These are phyloP conservation scores for Malurus leucopterus DNA, from an alignment of 2,797 vertebrate species.

Conservation along the genomic window DNA sequence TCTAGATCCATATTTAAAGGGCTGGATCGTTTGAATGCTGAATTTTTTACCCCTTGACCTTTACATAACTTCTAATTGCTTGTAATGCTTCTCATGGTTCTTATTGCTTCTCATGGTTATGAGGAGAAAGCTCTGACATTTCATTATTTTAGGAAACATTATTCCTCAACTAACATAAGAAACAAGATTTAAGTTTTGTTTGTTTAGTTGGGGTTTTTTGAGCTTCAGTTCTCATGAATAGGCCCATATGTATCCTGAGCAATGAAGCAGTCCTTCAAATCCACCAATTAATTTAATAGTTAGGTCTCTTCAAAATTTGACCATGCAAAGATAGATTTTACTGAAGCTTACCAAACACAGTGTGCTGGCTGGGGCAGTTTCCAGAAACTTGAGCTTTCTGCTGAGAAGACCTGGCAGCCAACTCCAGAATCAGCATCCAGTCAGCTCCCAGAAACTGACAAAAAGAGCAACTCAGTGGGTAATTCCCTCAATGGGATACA, in stretches of 20 bases:
- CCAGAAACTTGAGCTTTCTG: constrained; percentile 45
- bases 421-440: constrained; percentile 32
- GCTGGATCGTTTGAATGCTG: not conserved
- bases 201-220: not conserved
- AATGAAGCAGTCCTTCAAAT: not conserved
- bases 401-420: constrained; percentile 40
- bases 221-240: not conserved
- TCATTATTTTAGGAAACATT: not conserved
- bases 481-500: constrained; percentile 49
- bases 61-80: not conserved
- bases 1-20: not conserved
- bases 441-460: constrained; percentile 31
- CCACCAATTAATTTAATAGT: not conserved
- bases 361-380: constrained; percentile 45
- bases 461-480: constrained; percentile 55
- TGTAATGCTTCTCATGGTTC: not conserved
- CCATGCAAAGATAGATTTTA: not conserved
- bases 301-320: not conserved
- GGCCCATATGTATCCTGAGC: not conserved
- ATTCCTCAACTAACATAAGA: not conserved
- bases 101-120: not conserved
- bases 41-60: not conserved
- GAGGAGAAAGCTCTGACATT: not conserved
- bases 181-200: not conserved
- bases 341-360: constrained; percentile 33